Conservation (phyloP, 2,113 vertebrate species). For the Cromileptes altivelis region DNA sequence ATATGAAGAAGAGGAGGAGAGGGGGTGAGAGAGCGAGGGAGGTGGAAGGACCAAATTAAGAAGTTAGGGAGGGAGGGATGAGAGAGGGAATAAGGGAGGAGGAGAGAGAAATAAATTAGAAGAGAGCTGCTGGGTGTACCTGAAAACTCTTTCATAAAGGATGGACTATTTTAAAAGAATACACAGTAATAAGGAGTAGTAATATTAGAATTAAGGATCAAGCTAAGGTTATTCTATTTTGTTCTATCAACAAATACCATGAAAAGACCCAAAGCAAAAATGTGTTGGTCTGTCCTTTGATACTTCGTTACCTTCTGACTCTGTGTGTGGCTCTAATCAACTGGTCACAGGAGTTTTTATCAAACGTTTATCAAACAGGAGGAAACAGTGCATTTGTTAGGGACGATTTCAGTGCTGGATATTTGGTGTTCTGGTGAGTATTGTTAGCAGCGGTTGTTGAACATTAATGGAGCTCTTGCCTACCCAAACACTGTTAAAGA, state of each 20-base stretch:
- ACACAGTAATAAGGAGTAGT: neutral
- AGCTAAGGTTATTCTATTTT: neutral
- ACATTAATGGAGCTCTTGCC: too few relatives aligned
- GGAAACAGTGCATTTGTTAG: too few relatives aligned
- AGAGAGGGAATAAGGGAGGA: slow-evolving; percentile 10
- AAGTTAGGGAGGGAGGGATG: slow-evolving; percentile 55
- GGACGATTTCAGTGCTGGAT: too few relatives aligned
- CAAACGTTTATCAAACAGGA: too few relatives aligned
- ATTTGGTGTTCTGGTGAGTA: too few relatives aligned
- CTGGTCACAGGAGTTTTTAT: too few relatives aligned
- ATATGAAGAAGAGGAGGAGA: slow-evolving; percentile 48
- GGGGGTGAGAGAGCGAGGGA: slow-evolving; percentile 1
- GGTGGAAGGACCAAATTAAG: slow-evolving; percentile 54
- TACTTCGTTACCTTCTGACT: too few relatives aligned
- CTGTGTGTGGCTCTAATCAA: too few relatives aligned
- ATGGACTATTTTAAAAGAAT: neutral
- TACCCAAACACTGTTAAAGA: too few relatives aligned
- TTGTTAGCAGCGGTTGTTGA: too few relatives aligned
- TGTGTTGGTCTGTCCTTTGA: neutral
- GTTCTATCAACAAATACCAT: neutral
- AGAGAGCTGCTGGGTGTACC: neutral
- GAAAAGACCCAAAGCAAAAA: neutral
- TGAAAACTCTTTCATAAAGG: neutral
- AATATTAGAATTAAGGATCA: neutral
- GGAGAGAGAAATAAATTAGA: slow-evolving; percentile 24